Percentiles rank a stretch among this genome's conserved stretches.
Conservation (phyloP, 2,113 vertebrate species). For the Upupa epops region DNA sequence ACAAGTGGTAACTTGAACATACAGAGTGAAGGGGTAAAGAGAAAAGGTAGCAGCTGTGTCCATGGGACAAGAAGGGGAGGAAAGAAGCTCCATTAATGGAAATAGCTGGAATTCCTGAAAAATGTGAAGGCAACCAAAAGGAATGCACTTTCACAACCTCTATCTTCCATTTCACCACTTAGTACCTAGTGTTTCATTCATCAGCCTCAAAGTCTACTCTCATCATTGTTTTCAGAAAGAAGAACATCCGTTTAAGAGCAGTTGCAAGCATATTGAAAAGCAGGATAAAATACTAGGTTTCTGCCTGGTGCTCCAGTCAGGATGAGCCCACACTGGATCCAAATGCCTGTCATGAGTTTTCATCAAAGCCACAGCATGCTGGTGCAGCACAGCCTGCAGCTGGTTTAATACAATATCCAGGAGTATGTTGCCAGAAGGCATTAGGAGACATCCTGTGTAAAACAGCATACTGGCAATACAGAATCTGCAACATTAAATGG, state of each 20-base stretch:
- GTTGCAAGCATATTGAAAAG: neutral
- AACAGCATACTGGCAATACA: neutral
- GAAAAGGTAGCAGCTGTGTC: neutral
- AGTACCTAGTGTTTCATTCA: neutral
- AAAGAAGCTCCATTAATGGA: neutral
- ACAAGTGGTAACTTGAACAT: neutral
- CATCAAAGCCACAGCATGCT: neutral
- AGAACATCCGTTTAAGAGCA: neutral
- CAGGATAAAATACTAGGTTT: neutral
- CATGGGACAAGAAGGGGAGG: neutral
- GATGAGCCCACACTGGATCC: neutral
- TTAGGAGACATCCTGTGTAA: neutral
- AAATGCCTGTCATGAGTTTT: neutral
- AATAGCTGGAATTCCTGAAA: neutral
- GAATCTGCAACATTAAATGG: accelerated
- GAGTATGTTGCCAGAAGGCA: neutral
- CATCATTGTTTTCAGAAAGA: neutral
- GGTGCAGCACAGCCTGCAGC: accelerated
- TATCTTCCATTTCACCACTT: neutral
- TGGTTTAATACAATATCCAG: neutral
- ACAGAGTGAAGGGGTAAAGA: neutral
- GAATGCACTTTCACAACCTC: neutral
- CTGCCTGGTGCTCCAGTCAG: neutral
- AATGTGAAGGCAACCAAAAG: neutral
- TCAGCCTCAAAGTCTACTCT: neutral